Base-by-base conservation (phyloP, 2,797 vertebrate genomes). In the Semotilus atromaculatus region DNA sequence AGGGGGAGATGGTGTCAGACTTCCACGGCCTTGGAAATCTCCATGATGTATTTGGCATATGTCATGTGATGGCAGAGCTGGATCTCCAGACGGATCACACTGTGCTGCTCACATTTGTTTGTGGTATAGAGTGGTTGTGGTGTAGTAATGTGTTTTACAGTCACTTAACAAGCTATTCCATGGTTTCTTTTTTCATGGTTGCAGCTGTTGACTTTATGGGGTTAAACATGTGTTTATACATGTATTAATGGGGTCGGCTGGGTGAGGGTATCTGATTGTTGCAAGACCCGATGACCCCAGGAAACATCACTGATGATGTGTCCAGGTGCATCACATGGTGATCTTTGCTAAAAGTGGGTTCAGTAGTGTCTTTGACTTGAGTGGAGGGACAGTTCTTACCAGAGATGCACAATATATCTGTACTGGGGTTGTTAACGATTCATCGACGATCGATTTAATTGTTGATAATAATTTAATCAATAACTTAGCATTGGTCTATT, bases 11-110 rank as follows among this genome's bases (percentile, higher is more conserved):
- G 70, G 76, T 64, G 38, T 68, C 66, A 58, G 48, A 84, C 82
- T 78, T 84, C 51, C 83, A 85, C 3, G 31, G 26, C 67, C 67
- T 70, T 85, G 83, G 67, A 80, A 62, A 79, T 85, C 83, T 85
- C 74, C 66, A 60, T 85, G 76, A 85, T 79, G 40, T 60, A 18
- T 85, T 78, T 79, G 67, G 66, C 75, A 85, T 51, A 51, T 85
- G 75, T 80, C 55, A 76, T 45, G 29, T 85, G 55, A 79, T 72
- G 53, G 72, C 51, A 58, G 73, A 70, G 64, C 48, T 55, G 82
- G 67, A 82, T 73, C 29, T 82, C 40, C 21, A 62, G 58, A 16
- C 1, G 40, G 40, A 51, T 77, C 48, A 45, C 31, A 13, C 53
- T 29, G 75, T 62, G 75, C 83, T 70, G 9, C 60, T 83, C n/a